Evolutionary conservation across 1,140 invertebrate genomes (phyloP), one percentile per base, ranked within the genome.

Genomic region (Papilio helenus): DNA sequence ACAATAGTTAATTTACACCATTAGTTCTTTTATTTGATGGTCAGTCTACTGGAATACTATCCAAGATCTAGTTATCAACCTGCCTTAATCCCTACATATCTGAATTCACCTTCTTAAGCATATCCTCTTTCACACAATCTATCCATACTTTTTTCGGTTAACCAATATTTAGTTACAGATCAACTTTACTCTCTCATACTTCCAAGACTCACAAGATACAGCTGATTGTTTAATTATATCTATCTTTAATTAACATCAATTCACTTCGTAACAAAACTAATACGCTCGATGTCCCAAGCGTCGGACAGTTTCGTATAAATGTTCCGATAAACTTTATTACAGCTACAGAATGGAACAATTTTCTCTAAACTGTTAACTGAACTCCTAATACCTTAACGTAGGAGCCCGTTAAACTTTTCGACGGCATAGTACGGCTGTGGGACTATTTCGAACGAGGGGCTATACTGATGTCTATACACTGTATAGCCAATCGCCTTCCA

Each of bases 401-500:
- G 39, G 34, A 42, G 34, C 72, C 44, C 42, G 72, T 46, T 73
- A 73, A 73, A 73, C 39, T 73, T 73, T 73, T 73, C 44, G 20
- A 73, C 72, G 42, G 44, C n/a, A 73, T 46, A 20, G 44, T 73
- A 73, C 44, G 42, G 44, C 12, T 44, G 44, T 44, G 72, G 72
- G 72, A 73, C 72, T 73, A 73, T 23, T 29, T 1, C 44, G 20
- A 72, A 72, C 34, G 44, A 12, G 44, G 44, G 10, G 1, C 44
- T 46, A 46, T 46, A 46, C 44, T 16, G 44, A 12, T 46, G 10
- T 14, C 44, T 46, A 46, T 46, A 46, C 14, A 20, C 72, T 74
- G 49, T 81, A 81, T 49, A 72, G 55, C 72, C 76, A 80, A 82
- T 82, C 68, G 77, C 65, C 34, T 76, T 79, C 73, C 80, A 81